These are phyloP conservation scores for Zelleria hepariella DNA, from an alignment of 2,888 invertebrate genomes.

Conservation along the genomic window DNA sequence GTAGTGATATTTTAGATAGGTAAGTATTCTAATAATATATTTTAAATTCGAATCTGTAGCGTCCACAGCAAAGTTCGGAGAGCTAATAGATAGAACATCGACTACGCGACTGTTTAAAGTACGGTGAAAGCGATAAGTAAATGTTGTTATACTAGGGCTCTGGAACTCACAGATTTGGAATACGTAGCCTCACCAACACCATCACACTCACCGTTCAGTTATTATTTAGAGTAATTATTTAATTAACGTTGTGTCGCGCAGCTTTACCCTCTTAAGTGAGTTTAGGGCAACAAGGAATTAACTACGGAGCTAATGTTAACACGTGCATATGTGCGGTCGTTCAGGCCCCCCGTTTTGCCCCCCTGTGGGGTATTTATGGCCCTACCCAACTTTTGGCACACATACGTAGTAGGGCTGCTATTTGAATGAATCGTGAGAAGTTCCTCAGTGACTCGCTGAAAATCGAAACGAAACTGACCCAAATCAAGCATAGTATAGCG, in stretches of 20 bases:
- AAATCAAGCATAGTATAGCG: too few relatives aligned
- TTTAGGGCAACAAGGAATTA: constrained; percentile 68
- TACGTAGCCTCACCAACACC: too few relatives aligned
- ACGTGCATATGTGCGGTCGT: constrained; percentile 61
- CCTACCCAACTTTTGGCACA: constrained; percentile 62
- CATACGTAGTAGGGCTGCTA: constrained; percentile 30
- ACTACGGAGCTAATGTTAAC: constrained; percentile 66
- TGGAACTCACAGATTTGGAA: too few relatives aligned
- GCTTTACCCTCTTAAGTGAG: constrained; percentile 67
- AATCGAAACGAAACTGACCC: too few relatives aligned
- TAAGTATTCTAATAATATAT: too few relatives aligned
- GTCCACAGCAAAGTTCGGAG: too few relatives aligned
- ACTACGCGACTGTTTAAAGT: too few relatives aligned
- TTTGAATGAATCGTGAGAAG: constrained; percentile 66
- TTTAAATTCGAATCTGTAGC: too few relatives aligned
- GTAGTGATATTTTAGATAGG: too few relatives aligned
- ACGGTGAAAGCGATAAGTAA: too few relatives aligned
- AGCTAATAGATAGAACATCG: too few relatives aligned
- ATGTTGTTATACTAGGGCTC: too few relatives aligned
- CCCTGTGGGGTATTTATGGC: constrained; percentile 66
- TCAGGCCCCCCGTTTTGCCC: constrained; percentile 32
- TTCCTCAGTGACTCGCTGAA: constrained; percentile 33
- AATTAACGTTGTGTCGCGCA: constrained; percentile 63
- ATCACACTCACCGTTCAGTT: constrained; percentile 38
- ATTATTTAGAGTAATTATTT: constrained; percentile 71